Percentiles rank a stretch among this genome's conserved stretches.
These are phyloP conservation scores for Oryzias curvinotus DNA, from an alignment of 2,113 vertebrate genomes.

Conservation along the genomic window DNA sequence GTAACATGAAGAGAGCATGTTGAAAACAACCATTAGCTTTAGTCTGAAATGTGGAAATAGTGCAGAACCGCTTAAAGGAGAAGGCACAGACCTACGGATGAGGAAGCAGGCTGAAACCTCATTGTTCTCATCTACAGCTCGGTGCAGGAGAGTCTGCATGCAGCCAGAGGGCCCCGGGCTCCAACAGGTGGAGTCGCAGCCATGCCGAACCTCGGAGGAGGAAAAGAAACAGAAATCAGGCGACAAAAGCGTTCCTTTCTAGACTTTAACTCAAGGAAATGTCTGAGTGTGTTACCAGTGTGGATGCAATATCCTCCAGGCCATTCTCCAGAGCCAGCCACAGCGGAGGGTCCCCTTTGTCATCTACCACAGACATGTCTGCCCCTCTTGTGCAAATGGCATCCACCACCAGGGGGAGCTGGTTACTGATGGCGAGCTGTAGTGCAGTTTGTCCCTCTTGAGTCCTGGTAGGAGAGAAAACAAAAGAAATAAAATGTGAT, in stretches of 20 bases:
- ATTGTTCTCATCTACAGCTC: constrained; percentile 95
- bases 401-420: constrained; percentile 95
- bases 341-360: constrained; percentile 91
- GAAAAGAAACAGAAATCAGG: constrained; percentile 2
- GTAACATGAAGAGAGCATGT: too few relatives aligned
- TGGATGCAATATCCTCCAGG: constrained; percentile 96
- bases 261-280: too few relatives aligned
- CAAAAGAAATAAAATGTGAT: not conserved
- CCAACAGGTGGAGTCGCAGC: constrained; percentile 95
- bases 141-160: constrained; percentile 90
- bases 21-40: too few relatives aligned
- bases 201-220: constrained; percentile 87
- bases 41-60: not conserved
- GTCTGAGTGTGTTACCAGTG: constrained; percentile 81
- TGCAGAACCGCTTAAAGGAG: not conserved
- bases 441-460: constrained; percentile 92
- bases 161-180: constrained; percentile 89
- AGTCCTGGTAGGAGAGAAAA: constrained; percentile 77
- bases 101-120: constrained; percentile 92
- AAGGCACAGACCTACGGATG: constrained; percentile 87
- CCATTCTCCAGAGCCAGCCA: constrained; percentile 91
- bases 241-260: too few relatives aligned
- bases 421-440: constrained; percentile 94
- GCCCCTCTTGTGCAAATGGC: constrained; percentile 96
- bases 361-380: constrained; percentile 94